Evolutionary conservation across 2,797 vertebrate genomes (phyloP), one percentile per base, ranked within the genome.

Genomic region (Pangasius macronema): DNA sequence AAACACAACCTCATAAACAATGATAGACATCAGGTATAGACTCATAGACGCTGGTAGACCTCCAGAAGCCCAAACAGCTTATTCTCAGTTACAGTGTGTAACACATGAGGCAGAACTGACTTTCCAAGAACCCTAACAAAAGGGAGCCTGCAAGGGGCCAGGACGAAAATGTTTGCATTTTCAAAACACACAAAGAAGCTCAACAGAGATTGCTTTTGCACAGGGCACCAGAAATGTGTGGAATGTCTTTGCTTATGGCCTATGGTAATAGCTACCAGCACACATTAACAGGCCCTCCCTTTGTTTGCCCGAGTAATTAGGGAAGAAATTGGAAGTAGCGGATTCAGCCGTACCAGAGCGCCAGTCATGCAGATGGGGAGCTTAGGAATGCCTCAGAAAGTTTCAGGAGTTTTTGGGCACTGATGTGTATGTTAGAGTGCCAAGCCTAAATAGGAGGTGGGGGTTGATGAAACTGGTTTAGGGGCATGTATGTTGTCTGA

Each of bases 241-340:
- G 63, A 90, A 93, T 87, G 89, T 91, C 39, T 84, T 22, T 80
- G 11, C 83, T 65, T 72, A 77, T 84, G 88, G 51, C 80, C 84
- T 53, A 85, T 90, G 88, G n/a, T 85, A 92, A 88, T 86, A 81
- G 81, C 88, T 53, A 86, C 55, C 55, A 80, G 89, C 22, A 88
- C 79, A 77, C 39, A 59, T 59, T 27, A 39, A 67, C 20, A 63
- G 36, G 20, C 72, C 10, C 46, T 65, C 83, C 68, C 33, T 36
- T 80, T 87, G 75, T 73, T 82, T 82, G 81, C 81, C 86, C 63
- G 72, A 85, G 90, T 93, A 90, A 93, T 87, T 88, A 90, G 81
- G 68, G 82, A 76, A 88, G 53, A 87, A 82, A 89, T 91, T 90
- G 65, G 92, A 93, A 93, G 91, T 93, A 85, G 91, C 13, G 0